phyloP scores from a whole-genome alignment of 1,140 invertebrate genomes.

The Teleogryllus occipitalis region DNA sequence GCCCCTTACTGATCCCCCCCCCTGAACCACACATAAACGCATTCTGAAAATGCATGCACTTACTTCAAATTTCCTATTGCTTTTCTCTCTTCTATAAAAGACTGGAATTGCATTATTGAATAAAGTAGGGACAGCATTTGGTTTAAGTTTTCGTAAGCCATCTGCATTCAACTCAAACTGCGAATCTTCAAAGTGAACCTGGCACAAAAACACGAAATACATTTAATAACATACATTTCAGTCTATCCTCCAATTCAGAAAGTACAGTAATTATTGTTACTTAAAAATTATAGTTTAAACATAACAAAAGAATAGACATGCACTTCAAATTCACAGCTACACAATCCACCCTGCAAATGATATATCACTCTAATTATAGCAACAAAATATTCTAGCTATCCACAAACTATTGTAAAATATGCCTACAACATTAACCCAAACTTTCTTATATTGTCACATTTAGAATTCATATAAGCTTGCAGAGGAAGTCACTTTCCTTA shows the following conservation, averaged over 20 bases:
- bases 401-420: too few species aligned
- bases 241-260: background rate
- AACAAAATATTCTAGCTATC: too few species aligned
- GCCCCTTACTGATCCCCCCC: too few species aligned
- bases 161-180: conserved; percentile 22
- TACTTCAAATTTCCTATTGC: too few species aligned
- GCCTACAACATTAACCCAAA: too few species aligned
- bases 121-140: conserved; percentile 23
- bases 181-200: conserved; percentile 24
- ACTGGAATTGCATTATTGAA: background rate
- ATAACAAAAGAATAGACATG: background rate
- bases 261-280: background rate
- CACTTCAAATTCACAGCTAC: background rate
- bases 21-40: too few species aligned
- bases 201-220: background rate
- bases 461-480: too few species aligned
- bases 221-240: background rate
- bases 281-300: background rate
- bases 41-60: too few species aligned
- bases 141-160: conserved; percentile 22
- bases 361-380: background rate
- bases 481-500: too few species aligned
- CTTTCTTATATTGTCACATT: too few species aligned
- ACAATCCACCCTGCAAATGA: background rate
- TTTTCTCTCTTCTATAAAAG: too few species aligned